Evolutionary conservation across 2,888 invertebrate species (phyloP).

Genomic region (Calliopum simillimum): DNA sequence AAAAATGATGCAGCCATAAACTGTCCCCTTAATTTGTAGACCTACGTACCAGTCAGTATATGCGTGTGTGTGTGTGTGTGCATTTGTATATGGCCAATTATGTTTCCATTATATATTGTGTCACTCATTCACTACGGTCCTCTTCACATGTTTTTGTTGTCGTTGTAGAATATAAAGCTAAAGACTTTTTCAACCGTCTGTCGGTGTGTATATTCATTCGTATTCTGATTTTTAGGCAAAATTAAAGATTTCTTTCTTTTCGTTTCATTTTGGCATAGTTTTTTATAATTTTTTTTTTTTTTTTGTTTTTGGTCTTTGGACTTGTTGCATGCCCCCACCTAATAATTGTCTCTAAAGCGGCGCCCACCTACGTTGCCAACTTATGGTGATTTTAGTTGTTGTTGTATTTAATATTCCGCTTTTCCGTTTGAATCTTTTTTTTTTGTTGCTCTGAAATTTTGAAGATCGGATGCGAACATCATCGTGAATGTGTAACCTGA

Average conservation of each 20-base stretch:
- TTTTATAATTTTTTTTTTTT: too few relatives aligned
- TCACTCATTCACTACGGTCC: slow-evolving; percentile 9
- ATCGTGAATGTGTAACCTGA: neutral
- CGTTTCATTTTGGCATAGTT: too few relatives aligned
- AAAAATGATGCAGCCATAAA: too few relatives aligned
- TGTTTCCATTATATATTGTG: slow-evolving; percentile 9
- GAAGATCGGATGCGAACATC: neutral
- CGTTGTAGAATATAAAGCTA: slow-evolving; percentile 17
- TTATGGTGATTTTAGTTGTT: too few relatives aligned
- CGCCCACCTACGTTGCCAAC: slow-evolving; percentile 55
- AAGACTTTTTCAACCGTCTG: slow-evolving; percentile 51
- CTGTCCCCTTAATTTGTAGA: neutral
- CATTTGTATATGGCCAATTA: neutral
- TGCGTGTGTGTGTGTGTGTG: slow-evolving; percentile 6
- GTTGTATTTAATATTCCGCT: too few relatives aligned
- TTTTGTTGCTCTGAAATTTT: too few relatives aligned
- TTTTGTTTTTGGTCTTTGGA: too few relatives aligned
- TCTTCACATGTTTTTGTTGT: neutral
- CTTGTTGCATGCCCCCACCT: neutral
- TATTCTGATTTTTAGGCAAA: too few relatives aligned
- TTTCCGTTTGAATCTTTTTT: too few relatives aligned
- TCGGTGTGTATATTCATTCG: slow-evolving; percentile 43
- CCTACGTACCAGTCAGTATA: neutral
- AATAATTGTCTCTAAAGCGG: slow-evolving; percentile 31
- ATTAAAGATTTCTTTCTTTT: too few relatives aligned